Percentiles rank a stretch among this genome's conserved stretches.
phyloP scores from a whole-genome alignment of 2,888 invertebrate species.

The Bhutanitis thaidina region DNA sequence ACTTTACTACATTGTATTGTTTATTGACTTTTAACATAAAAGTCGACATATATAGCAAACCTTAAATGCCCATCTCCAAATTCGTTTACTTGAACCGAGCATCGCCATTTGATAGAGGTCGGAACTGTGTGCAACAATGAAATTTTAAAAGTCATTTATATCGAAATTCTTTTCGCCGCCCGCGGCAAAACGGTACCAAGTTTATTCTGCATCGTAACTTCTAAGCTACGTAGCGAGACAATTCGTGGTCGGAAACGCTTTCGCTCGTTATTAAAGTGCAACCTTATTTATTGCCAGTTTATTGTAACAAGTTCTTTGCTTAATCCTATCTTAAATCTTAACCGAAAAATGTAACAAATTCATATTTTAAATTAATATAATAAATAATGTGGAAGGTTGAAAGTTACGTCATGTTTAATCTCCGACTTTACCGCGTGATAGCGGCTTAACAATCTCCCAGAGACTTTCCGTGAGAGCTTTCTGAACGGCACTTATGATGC shows the following conservation, averaged over 20 bases:
- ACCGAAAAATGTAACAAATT: too few relatives aligned
- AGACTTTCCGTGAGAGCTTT: too few relatives aligned
- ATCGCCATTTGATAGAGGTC: conserved; percentile 79
- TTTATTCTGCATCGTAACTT: conserved; percentile 75
- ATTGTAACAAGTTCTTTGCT: not conserved
- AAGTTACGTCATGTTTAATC: too few relatives aligned
- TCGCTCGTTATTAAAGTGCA: conserved; percentile 11
- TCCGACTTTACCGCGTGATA: too few relatives aligned
- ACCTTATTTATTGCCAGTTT: conserved; percentile 3
- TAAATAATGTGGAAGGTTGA: too few relatives aligned
- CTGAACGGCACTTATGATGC: too few relatives aligned
- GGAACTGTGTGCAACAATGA: conserved; percentile 79
- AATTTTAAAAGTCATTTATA: conserved; percentile 81
- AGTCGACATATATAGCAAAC: conserved; percentile 60
- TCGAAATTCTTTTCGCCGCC: conserved; percentile 76
- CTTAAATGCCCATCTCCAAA: conserved; percentile 72
- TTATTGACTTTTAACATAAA: conserved; percentile 43
- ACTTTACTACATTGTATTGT: not conserved
- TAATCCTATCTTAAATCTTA: too few relatives aligned
- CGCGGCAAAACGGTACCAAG: conserved; percentile 74
- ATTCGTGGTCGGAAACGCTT: conserved; percentile 11
- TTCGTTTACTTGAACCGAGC: conserved; percentile 72
- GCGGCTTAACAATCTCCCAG: too few relatives aligned
- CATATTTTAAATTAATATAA: too few relatives aligned
- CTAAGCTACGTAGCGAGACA: conserved; percentile 31